These are phyloP conservation scores for Chymomyza caudatula DNA, from an alignment of 2,888 invertebrate genomes.

Conservation along the genomic window DNA sequence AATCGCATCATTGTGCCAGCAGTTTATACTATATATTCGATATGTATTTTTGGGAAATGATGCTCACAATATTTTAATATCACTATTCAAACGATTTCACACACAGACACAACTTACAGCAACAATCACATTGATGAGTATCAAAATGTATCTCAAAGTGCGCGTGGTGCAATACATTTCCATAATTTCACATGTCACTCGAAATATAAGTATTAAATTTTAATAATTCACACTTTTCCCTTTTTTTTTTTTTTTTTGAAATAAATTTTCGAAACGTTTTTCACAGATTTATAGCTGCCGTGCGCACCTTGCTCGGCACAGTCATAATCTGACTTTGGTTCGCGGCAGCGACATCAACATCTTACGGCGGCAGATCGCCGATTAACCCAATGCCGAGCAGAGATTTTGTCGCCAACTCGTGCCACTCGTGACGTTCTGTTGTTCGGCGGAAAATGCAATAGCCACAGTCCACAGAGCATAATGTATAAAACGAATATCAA, in stretches of 20 bases:
- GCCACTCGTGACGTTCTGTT: conserved; percentile 20
- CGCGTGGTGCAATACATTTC: conserved; percentile 63
- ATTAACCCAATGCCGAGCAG: conserved; percentile 42
- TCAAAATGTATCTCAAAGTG: conserved; percentile 54
- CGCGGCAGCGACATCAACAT: conserved; percentile 36
- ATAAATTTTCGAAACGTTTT: conserved; percentile 8
- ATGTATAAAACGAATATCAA: conserved; percentile 4
- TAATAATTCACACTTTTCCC: not conserved
- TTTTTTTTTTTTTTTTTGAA: conserved; percentile 8
- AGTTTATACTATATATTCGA: not conserved
- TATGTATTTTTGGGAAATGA: conserved; percentile 22
- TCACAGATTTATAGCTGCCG: not conserved
- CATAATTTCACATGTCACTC: conserved; percentile 23
- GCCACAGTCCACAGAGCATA: conserved; percentile 32
- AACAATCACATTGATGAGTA: conserved; percentile 57
- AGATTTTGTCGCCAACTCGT: conserved; percentile 28
- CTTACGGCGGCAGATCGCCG: conserved; percentile 41
- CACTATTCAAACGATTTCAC: no score
- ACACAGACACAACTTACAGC: conserved; percentile 63
- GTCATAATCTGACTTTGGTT: conserved; percentile 60
- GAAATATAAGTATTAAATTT: not conserved
- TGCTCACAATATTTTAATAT: not conserved
- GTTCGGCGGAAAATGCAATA: conserved; percentile 44
- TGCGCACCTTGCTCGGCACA: conserved; percentile 56
- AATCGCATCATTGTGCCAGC: not conserved